Evolutionary conservation across 2,113 vertebrate species (phyloP).

Genomic region (Nothoprocta perdicaria): DNA sequence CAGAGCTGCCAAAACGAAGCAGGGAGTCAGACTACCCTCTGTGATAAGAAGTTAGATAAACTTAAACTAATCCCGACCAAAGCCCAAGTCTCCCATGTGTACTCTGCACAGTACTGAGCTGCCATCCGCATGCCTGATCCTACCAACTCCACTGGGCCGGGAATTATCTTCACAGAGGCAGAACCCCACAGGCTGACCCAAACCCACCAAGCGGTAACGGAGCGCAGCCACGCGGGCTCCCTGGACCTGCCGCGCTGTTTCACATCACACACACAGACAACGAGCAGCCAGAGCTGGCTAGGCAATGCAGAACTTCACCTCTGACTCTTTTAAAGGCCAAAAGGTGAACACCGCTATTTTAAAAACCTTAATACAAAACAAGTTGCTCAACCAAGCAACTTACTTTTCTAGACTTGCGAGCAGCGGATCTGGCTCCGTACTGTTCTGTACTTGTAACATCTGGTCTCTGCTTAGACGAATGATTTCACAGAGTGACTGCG

Average conservation of each 20-base stretch:
- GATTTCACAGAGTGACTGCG: slow-evolving; percentile 98
- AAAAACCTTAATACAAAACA: neutral
- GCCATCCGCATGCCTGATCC: neutral
- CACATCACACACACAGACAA: neutral
- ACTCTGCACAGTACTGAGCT: neutral
- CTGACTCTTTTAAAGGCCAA: neutral
- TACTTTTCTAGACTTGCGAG: slow-evolving; percentile 98
- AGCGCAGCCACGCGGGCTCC: neutral
- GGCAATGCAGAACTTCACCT: neutral
- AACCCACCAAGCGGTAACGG: neutral
- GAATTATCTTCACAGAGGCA: neutral
- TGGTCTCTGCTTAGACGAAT: slow-evolving; percentile 98
- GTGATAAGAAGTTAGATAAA: neutral
- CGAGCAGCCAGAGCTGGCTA: neutral
- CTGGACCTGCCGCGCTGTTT: neutral
- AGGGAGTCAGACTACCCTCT: neutral
- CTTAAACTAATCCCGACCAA: neutral
- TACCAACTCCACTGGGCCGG: neutral
- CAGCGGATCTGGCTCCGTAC: slow-evolving; percentile 93
- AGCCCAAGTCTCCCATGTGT: neutral
- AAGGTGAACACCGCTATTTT: neutral
- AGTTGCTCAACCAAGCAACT: slow-evolving; percentile 22
- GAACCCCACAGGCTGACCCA: too few species aligned
- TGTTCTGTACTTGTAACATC: slow-evolving; percentile 97
- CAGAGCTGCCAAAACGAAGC: neutral